Evolutionary conservation across 1,140 invertebrate species (phyloP), one percentile per base, ranked within the genome.

Genomic region (Bombyx mandarina): DNA sequence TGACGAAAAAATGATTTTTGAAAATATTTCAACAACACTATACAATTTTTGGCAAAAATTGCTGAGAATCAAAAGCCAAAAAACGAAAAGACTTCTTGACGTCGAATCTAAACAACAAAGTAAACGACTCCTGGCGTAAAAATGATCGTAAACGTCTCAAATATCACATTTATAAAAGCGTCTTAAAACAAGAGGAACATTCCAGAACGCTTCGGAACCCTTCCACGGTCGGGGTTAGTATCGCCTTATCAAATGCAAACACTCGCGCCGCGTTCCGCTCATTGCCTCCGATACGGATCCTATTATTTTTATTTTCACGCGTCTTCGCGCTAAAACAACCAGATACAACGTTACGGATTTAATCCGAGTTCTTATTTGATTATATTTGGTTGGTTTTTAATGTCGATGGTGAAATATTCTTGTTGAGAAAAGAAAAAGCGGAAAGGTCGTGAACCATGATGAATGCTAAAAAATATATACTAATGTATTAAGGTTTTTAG

Each of bases 201-300:
- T 44, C 44, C n/a, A 35, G 43, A 56, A 56, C 54, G 53, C 45
- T 60, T 12, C 44, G 26, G 26, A 49, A 50, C 54, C 53, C 53
- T 56, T 12, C 8, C 54, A 7, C 45, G 18, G 51, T 52, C 54
- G 46, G 58, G 43, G 7, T 50, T 10, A 54, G 47, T 54, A 45
- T 43, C 54, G 59, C 57, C 82, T 86, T 86, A 86, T 86, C 82
- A 79, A 79, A 77, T 75, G 73, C 73, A 73, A 78, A 83, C 82
- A 86, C 82, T 82, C 77, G 65, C 65, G 59, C 65, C 66, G 63
- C 72, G 73, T 85, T 82, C 75, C 78, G 71, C 71, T 70, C 76
- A 77, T 82, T 85, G 79, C 63, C 73, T 73, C 60, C 68, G 67
- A 79, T 65, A 63, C 60, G 54, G 54, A 62, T 63, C 65, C 75